Evolutionary conservation across 2,888 invertebrate genomes (phyloP).

Genomic region (Zele albiditarsus): DNA sequence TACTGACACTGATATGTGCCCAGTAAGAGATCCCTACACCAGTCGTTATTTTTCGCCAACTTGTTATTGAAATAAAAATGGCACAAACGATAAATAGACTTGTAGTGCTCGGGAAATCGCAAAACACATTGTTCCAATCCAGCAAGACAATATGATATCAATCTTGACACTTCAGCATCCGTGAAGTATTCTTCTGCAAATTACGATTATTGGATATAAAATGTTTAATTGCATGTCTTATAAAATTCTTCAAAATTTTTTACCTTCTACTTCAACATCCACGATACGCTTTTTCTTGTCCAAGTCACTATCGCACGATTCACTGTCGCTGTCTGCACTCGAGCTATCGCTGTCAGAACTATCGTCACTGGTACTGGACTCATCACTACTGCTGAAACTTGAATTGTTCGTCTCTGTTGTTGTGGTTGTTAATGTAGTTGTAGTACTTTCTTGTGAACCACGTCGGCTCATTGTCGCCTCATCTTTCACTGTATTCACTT

Average conservation of each 20-base stretch:
- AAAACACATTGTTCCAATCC: conserved; percentile 89
- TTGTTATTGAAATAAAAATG: conserved; percentile 87
- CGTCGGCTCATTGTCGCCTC: conserved; percentile 64
- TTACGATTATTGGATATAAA: conserved; percentile 10
- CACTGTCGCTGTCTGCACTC: conserved; percentile 74
- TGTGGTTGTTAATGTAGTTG: conserved; percentile 71
- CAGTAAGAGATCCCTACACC: conserved; percentile 82
- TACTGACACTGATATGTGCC: conserved; percentile 80
- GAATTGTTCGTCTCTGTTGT: conserved; percentile 72
- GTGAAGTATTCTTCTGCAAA: conserved; percentile 67
- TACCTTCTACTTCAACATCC: conserved; percentile 57
- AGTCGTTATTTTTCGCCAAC: conserved; percentile 79
- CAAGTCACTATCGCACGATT: conserved; percentile 74
- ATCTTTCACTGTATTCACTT: conserved; percentile 55
- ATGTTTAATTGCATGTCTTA: not conserved
- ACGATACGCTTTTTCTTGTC: conserved; percentile 62
- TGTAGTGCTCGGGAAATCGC: conserved; percentile 93
- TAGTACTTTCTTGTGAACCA: conserved; percentile 71
- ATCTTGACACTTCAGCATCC: conserved; percentile 76
- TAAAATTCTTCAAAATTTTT: conserved; percentile 13
- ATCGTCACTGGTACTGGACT: conserved; percentile 76
- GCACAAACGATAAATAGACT: conserved; percentile 90
- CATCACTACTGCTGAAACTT: conserved; percentile 71
- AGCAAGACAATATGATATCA: conserved; percentile 81
- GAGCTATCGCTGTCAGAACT: conserved; percentile 74